Conservation (phyloP, 2,113 vertebrate species). For the Cyanoliseus patagonus region DNA sequence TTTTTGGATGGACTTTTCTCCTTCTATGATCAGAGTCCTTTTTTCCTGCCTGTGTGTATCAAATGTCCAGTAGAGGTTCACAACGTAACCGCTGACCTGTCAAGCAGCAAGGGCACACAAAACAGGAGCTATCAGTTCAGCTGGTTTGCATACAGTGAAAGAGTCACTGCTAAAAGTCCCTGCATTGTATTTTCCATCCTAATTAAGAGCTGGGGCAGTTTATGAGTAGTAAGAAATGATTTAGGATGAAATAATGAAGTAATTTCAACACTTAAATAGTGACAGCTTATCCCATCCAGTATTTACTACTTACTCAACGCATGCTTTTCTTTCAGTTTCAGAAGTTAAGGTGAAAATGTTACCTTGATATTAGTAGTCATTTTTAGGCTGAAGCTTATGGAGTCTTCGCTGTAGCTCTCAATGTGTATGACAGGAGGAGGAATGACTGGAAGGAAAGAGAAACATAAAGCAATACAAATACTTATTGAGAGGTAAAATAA, state of each 20-base stretch:
- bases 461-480: not conserved
- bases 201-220: not conserved
- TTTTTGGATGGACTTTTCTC: conserved; percentile 72
- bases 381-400: conserved; percentile 84
- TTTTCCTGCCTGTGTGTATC: conserved; percentile 90
- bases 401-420: conserved; percentile 75
- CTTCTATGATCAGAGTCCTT: conserved; percentile 78
- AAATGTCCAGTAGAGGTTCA: conserved; percentile 91
- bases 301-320: not conserved
- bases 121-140: not conserved
- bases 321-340: not conserved
- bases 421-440: conserved; percentile 85
- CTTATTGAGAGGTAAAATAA: not conserved
- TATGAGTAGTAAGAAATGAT: not conserved
- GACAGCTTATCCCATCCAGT: not conserved
- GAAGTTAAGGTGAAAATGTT: not conserved
- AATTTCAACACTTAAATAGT: not conserved
- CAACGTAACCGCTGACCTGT: conserved; percentile 86
- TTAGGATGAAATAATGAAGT: not conserved
- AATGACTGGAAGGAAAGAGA: conserved; percentile 76
- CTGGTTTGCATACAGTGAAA: not conserved
- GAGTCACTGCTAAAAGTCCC: not conserved
- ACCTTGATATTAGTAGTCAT: conserved; percentile 83
- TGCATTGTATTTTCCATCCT: not conserved
- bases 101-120: not conserved